Evolutionary conservation across 1,140 invertebrate genomes (phyloP).

Genomic region (Heliconius himera): DNA sequence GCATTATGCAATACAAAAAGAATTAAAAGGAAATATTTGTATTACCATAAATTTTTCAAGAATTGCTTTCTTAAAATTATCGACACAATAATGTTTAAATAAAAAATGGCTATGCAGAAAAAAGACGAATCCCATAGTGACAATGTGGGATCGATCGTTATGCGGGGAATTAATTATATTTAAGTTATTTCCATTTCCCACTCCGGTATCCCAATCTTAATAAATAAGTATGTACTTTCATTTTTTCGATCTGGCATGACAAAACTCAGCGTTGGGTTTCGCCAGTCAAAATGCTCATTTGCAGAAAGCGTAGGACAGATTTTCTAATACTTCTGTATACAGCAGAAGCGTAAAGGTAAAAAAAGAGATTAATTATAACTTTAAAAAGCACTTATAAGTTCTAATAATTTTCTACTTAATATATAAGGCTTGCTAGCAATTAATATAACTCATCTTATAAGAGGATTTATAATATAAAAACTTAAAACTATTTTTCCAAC

Average conservation of each 20-base stretch:
- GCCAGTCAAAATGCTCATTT: no score
- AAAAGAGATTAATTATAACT: no score
- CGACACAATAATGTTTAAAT: neutral
- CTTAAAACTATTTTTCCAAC: neutral
- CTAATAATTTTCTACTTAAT: conserved; percentile 1
- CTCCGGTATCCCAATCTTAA: no score
- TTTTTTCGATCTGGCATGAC: no score
- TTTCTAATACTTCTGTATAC: no score
- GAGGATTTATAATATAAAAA: neutral
- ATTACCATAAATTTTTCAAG: neutral
- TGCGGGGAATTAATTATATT: no score
- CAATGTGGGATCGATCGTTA: no score
- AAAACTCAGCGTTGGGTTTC: no score
- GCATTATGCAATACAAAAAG: neutral
- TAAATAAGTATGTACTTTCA: no score
- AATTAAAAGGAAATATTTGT: neutral
- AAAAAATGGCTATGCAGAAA: neutral
- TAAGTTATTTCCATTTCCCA: no score
- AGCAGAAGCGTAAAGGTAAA: no score
- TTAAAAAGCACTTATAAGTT: neutral
- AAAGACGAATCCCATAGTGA: neutral
- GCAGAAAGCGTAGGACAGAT: no score
- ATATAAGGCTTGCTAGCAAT: neutral
- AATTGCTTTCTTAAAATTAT: neutral
- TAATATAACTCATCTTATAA: neutral